Evolutionary conservation across 2,888 invertebrate genomes (phyloP).

Genomic region (Clitarchus hookeri): DNA sequence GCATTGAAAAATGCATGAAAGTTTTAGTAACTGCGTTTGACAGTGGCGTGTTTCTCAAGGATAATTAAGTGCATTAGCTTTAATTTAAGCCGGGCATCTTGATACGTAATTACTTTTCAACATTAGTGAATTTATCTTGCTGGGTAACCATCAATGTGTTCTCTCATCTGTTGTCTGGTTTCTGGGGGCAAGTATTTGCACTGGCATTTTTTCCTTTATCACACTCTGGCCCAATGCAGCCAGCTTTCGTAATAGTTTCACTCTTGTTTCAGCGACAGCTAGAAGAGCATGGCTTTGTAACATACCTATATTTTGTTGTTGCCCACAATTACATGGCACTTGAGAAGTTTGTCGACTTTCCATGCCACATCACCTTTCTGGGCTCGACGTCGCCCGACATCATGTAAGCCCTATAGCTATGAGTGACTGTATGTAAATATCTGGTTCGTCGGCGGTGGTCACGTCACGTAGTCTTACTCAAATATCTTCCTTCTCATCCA

Average conservation of each 20-base stretch:
- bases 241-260: background rate
- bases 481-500: background rate
- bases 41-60: background rate
- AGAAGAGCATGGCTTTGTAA: background rate
- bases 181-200: background rate
- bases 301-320: background rate
- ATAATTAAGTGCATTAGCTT: background rate
- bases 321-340: background rate
- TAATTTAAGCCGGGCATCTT: background rate
- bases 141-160: background rate
- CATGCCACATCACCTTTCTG: background rate
- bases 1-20: background rate
- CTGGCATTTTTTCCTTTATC: background rate
- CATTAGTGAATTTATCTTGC: background rate
- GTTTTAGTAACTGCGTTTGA: background rate
- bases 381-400: background rate
- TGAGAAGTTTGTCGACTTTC: background rate
- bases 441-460: background rate
- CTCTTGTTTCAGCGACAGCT: background rate
- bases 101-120: background rate
- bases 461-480: background rate
- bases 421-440: background rate
- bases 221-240: background rate
- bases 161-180: background rate
- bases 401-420: background rate